Evolutionary conservation across 2,113 vertebrate genomes (phyloP).

Genomic region (Peromyscus leucopus): DNA sequence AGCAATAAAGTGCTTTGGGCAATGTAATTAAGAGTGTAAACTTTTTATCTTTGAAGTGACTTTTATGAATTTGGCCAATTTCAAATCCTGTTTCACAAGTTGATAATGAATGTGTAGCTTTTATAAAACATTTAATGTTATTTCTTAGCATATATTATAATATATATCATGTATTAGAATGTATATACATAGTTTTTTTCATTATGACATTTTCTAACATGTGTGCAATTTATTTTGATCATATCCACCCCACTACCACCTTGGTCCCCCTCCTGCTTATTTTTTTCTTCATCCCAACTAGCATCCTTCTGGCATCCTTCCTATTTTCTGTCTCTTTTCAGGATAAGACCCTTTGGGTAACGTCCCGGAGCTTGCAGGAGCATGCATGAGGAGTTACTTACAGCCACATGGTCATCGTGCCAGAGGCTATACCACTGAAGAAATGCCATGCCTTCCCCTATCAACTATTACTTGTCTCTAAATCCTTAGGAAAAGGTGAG

Average conservation of each 20-base stretch:
- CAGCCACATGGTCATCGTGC: neutral
- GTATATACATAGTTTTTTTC: neutral
- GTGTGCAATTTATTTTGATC: neutral
- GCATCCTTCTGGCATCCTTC: rapidly evolving
- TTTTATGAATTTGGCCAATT: slow-evolving; percentile 11
- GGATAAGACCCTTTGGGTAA: neutral
- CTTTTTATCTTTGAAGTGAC: slow-evolving; percentile 39
- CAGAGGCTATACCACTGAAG: neutral
- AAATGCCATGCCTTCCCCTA: neutral
- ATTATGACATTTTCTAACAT: neutral
- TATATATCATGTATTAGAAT: neutral
- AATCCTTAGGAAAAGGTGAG: neutral
- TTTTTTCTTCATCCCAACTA: neutral
- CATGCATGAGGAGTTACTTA: neutral
- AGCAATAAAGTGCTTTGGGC: neutral
- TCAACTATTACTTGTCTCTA: neutral
- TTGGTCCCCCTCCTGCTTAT: neutral
- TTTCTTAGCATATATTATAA: neutral
- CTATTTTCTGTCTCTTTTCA: neutral
- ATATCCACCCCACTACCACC: neutral
- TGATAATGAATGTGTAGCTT: neutral
- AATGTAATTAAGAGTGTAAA: neutral
- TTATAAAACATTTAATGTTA: neutral
- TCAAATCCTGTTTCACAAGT: neutral
- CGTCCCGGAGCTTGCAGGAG: neutral